Evolutionary conservation across 1,140 invertebrate genomes (phyloP), one percentile per base, ranked within the genome.

Genomic region (Drosophila grimshawi): DNA sequence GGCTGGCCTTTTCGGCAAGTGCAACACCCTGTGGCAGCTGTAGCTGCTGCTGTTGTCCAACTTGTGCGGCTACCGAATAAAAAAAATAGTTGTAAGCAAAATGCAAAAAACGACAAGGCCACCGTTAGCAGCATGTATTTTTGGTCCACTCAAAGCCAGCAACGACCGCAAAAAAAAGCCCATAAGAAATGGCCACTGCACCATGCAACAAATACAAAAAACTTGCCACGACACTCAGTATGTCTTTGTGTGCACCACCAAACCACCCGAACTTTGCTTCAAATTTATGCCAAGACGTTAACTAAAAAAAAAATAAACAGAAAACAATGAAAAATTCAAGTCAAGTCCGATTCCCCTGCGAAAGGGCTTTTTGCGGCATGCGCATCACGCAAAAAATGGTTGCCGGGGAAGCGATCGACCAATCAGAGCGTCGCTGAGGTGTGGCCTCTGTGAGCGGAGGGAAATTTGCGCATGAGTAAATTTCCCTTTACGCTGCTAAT

Each of bases 221-320:
- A 81, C 82, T 81, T 86, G 71, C 68, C 75, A 64, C 82, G 69
- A 78, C 62, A 77, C 64, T 69, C 76, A 83, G 76, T 70, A 85
- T 85, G 77, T 85, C 81, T 85, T 73, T 83, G 81, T 85, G 81
- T 59, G 49, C 57, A 61, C 7, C 59, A 60, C 7, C 59, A 33
- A 64, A 30, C 51, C 67, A 33, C 29, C 61, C 11, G 41, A 67
- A 56, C 68, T 81, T 71, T 73, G 63, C 45, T 43, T 77, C 7
- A 82, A 67, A 80, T 88, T 88, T 80, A 88, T 89, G 85, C 85
- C 83, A 89, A 80, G 80, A 88, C 66, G 63, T 75, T 59, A 76
- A 48, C 45, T 51, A 49, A 55, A 4, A 69, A n/a, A 46, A 43
- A 41, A 48, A 39, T n/a, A 43, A 43, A 43, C 6, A 43, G 39